A percentile compares a stretch with the other conserved stretches of the same genome.
Conservation (phyloP, 2,113 vertebrate species). For the Mesoclemmys tuberculata region DNA sequence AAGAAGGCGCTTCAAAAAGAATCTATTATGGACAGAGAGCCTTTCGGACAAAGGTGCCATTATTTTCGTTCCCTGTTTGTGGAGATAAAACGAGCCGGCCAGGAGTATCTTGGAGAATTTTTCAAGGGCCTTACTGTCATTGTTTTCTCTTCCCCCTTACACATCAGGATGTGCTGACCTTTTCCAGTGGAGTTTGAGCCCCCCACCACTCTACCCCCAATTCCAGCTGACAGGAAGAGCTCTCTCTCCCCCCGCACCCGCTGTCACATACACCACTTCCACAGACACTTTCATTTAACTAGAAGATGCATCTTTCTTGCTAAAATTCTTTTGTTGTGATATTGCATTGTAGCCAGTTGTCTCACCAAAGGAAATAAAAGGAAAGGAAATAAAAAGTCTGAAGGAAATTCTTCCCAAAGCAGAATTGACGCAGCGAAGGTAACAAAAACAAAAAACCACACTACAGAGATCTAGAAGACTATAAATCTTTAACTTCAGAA, state of each 20-base stretch:
- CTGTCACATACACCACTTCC: neutral
- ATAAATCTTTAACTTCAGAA: slow-evolving; percentile 49
- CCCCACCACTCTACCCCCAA: neutral
- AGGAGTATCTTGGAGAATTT: slow-evolving; percentile 56
- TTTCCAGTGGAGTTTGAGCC: slow-evolving; percentile 57
- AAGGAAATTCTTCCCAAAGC: slow-evolving; percentile 56
- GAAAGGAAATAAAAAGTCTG: slow-evolving; percentile 48
- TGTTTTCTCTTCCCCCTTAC: slow-evolving; percentile 44
- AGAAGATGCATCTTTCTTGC: slow-evolving; percentile 48
- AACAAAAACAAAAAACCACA: neutral
- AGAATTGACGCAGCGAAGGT: slow-evolving; percentile 38
- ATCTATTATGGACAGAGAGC: slow-evolving; percentile 28
- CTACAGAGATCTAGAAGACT: slow-evolving; percentile 43
- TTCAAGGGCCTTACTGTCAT: slow-evolving; percentile 45
- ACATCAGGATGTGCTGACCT: slow-evolving; percentile 55
- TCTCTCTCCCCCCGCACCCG: neutral
- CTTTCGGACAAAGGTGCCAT: slow-evolving; percentile 36
- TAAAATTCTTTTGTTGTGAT: slow-evolving; percentile 67
- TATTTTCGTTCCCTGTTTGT: slow-evolving; percentile 37
- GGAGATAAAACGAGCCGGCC: slow-evolving; percentile 55
- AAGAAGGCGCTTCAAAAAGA: slow-evolving; percentile 44
- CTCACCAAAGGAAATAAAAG: slow-evolving; percentile 61
- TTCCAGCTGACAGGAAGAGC: slow-evolving; percentile 67
- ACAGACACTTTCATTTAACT: slow-evolving; percentile 38
- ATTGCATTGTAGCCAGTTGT: slow-evolving; percentile 62